Percentiles rank a stretch among this genome's conserved stretches.
Conservation (phyloP, 2,113 vertebrate species). For the Camelus dromedarius region DNA sequence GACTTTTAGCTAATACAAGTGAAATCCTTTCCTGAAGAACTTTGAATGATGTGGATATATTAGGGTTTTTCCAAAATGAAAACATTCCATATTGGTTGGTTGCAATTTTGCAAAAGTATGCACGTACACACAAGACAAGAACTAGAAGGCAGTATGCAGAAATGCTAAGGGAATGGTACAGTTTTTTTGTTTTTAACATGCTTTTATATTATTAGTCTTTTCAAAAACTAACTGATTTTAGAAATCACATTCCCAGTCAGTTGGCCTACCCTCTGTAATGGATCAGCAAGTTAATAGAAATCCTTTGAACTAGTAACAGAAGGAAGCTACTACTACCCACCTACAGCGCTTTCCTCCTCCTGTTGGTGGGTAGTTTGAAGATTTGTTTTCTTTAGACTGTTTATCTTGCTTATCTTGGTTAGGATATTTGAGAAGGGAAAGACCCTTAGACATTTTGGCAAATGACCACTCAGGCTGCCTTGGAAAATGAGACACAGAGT, state of each 20-base stretch:
- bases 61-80: conserved; percentile 23
- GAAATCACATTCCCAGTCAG: conserved; percentile 20
- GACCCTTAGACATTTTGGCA: not conserved
- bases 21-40: conserved; percentile 32
- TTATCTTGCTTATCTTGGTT: not conserved
- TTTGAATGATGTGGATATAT: conserved; percentile 32
- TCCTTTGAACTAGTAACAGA: conserved; percentile 55
- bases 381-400: conserved; percentile 59
- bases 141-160: not conserved
- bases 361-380: not conserved
- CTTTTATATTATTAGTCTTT: conserved; percentile 34
- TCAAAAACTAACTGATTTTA: conserved; percentile 20
- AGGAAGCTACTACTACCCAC: conserved; percentile 28
- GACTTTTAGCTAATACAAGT: conserved; percentile 45
- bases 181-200: conserved; percentile 42
- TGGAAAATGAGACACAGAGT: not conserved
- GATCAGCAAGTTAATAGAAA: conserved; percentile 60
- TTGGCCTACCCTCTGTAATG: conserved; percentile 34
- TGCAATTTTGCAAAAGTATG: conserved; percentile 7
- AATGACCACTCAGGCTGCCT: not conserved
- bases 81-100: not conserved
- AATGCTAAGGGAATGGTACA: not conserved
- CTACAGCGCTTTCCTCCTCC: conserved; percentile 4
- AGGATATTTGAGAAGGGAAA: not conserved
- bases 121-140: not conserved